Base-by-base conservation (phyloP, 1,140 invertebrate species). In the Stratiolaelaps scimitus region DNA sequence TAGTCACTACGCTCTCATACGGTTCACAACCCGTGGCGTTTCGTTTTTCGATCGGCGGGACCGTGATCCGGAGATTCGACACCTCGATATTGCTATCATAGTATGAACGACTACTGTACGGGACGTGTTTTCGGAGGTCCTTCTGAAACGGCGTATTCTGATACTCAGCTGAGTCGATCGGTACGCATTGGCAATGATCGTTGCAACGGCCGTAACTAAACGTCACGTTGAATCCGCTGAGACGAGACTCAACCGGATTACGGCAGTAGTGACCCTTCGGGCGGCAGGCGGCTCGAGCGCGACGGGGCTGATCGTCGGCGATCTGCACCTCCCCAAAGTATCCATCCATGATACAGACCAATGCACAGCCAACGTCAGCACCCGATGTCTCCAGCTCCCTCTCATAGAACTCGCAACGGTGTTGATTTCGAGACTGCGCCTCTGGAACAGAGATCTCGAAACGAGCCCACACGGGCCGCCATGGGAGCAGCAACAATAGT, bases 341-440 rank as follows among this genome's bases (percentile, higher is more conserved):
- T 60, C 53, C 53, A 60, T 60, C 53, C 53, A 60, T 60, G 15
- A 29, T 26, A 60, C 53, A 60, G 53, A 60, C 34, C 34, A 60
- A 23, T 15, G 53, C 15, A 26, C 53, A 60, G 4, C 53, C 53
- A 1, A 60, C 53, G 10, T 60, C 53, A n/a, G n/a, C n/a, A 17
- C 53, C 53, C n/a, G 53, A 60, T 15, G 26, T 15, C 20, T 60
- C 53, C 26, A 60, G 53, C 34, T 60, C 53, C 26, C 53, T 26
- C 20, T 60, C 53, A 34, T 60, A 60, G 53, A 29, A 26, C 34
- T 60, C 53, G 26, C 53, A 60, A 29, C 53, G 26, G 53, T 60
- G 53, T 23, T 60, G 53, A 26, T 60, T 60, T 34, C 53, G 26
- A 26, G 53, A 60, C 6, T 60, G 17, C 20, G 26, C 26, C 20